phyloP scores from a whole-genome alignment of 2,113 vertebrate species.

The Triplophysa dalaica region DNA sequence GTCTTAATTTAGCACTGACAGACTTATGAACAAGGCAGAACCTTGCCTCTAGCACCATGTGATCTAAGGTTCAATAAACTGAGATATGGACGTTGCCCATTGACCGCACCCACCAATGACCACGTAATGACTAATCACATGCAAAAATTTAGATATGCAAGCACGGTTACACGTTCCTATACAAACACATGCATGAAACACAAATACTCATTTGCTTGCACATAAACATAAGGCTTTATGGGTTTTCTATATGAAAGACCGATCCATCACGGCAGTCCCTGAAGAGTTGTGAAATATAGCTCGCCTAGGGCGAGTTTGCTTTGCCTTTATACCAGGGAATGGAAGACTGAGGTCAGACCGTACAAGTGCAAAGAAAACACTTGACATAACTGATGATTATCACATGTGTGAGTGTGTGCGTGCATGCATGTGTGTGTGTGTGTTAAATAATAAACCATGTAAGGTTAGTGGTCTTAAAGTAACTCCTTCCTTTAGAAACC shows the following conservation, averaged over 20 bases:
- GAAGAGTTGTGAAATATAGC: constrained; percentile 43
- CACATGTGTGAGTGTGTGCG: background rate
- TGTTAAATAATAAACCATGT: constrained; percentile 3
- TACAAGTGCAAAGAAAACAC: constrained; percentile 35
- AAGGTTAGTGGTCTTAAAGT: background rate
- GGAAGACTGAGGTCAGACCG: constrained; percentile 44
- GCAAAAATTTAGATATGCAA: constrained; percentile 14
- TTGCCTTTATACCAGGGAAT: constrained; percentile 36
- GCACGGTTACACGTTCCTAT: background rate
- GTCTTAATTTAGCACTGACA: too few species aligned
- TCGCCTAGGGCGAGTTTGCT: constrained; percentile 43
- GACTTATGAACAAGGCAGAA: too few species aligned
- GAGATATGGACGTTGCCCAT: background rate
- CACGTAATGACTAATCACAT: background rate
- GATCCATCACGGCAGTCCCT: constrained; percentile 49
- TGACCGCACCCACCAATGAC: background rate
- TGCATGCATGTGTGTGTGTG: background rate
- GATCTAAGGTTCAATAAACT: background rate
- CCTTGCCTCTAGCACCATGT: too few species aligned
- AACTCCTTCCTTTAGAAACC: constrained; percentile 3
- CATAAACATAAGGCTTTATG: constrained; percentile 44
- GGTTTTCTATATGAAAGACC: constrained; percentile 41
- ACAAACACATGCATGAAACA: constrained; percentile 27
- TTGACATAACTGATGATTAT: constrained; percentile 25
- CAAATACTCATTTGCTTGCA: constrained; percentile 31